A percentile compares a stretch with the other conserved stretches of the same genome.
phyloP scores from a whole-genome alignment of 2,888 invertebrate genomes.

The Chrysomela aeneicollis region DNA sequence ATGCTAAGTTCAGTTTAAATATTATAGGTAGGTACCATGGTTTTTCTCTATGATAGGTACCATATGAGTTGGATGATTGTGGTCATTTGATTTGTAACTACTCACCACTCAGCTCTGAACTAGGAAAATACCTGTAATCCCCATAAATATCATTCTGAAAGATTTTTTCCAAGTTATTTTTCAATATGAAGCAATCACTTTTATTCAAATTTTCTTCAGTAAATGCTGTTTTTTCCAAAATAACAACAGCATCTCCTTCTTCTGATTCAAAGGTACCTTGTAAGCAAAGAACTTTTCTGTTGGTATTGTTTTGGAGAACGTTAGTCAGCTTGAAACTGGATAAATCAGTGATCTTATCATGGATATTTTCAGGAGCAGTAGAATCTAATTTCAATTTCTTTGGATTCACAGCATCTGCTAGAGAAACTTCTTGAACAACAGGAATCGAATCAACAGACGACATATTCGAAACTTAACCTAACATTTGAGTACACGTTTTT shows the following conservation, averaged over 20 bases:
- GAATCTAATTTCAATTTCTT: constrained; percentile 42
- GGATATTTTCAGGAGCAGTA: constrained; percentile 43
- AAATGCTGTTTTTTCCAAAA: constrained; percentile 86
- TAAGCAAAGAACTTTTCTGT: constrained; percentile 74
- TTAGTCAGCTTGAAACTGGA: constrained; percentile 72
- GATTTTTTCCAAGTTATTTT: constrained; percentile 68
- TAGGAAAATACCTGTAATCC: constrained; percentile 75
- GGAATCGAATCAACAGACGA: neutral
- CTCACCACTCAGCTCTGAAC: constrained; percentile 67
- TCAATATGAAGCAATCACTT: constrained; percentile 68
- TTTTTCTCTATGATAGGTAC: constrained; percentile 11
- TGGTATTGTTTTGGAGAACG: constrained; percentile 76
- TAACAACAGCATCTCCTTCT: constrained; percentile 72
- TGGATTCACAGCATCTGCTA: constrained; percentile 22
- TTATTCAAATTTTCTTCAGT: constrained; percentile 68
- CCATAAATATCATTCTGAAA: constrained; percentile 88
- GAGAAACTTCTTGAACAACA: neutral
- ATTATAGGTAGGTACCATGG: no score
- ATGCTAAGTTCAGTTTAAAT: no score
- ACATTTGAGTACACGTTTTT: no score
- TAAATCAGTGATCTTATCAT: constrained; percentile 62
- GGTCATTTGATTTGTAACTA: constrained; percentile 30
- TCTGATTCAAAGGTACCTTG: constrained; percentile 73
- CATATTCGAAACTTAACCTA: constrained; percentile 7
- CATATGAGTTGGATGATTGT: no score